phyloP scores from a whole-genome alignment of 1,140 invertebrate species.

The Aphaenogaster ashmeadi region DNA sequence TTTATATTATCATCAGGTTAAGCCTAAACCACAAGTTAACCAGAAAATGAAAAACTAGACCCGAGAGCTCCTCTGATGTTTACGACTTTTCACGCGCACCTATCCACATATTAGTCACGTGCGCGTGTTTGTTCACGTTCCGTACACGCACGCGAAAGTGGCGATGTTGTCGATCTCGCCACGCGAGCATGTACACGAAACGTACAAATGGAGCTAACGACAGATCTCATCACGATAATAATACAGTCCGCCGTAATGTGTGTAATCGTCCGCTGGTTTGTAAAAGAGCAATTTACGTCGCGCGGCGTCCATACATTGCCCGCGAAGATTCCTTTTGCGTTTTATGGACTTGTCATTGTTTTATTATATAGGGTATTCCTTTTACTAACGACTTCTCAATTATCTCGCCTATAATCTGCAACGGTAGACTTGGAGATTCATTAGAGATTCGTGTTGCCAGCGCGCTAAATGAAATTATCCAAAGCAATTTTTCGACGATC shows the following conservation, averaged over 20 bases:
- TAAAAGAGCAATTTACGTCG: not conserved
- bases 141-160: not conserved
- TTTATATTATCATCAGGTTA: too few relatives aligned
- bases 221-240: slow-evolving; percentile 28
- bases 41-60: too few relatives aligned
- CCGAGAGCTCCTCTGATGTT: not conserved
- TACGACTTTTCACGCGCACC: not conserved
- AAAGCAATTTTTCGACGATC: not conserved
- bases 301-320: not conserved
- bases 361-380: too few relatives aligned
- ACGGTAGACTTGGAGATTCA: not conserved
- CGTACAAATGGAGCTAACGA: slow-evolving; percentile 4
- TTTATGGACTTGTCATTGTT: not conserved
- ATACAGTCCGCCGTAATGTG: not conserved
- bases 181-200: not conserved
- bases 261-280: not conserved
- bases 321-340: not conserved
- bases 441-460: not conserved
- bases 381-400: not conserved
- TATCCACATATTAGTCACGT: not conserved
- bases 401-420: not conserved
- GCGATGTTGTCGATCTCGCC: not conserved
- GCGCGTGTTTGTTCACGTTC: slow-evolving; percentile 29
- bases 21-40: too few relatives aligned
- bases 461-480: not conserved